These are phyloP conservation scores for Scortum barcoo DNA, from an alignment of 2,113 vertebrate genomes.

Conservation along the genomic window DNA sequence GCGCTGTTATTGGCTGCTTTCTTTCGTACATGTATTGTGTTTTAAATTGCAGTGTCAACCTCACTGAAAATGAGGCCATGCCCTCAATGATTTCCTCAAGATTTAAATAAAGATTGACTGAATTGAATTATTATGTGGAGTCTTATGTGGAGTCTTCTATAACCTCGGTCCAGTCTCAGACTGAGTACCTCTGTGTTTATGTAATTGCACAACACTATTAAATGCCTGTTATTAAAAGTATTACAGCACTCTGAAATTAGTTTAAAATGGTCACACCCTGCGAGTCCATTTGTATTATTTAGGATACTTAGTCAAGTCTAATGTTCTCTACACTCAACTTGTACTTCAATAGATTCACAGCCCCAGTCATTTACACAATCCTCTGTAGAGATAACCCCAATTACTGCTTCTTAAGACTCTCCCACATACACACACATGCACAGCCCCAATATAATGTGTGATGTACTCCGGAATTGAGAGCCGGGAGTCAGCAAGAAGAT, in stretches of 20 bases:
- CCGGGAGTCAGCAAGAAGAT: conserved; percentile 28
- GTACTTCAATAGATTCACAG: conserved; percentile 59
- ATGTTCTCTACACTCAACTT: conserved; percentile 48
- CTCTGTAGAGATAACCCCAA: conserved; percentile 75
- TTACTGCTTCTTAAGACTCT: conserved; percentile 58
- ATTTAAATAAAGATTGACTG: too few relatives aligned
- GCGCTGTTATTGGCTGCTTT: too few relatives aligned
- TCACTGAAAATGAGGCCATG: too few relatives aligned
- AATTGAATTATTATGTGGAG: too few relatives aligned
- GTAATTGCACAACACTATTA: conserved; percentile 20
- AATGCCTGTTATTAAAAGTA: conserved; percentile 50
- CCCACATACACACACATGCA: conserved; percentile 2
- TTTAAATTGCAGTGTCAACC: too few relatives aligned
- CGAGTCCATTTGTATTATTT: conserved; percentile 61
- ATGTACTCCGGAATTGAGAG: conserved; percentile 36
- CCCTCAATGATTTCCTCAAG: too few relatives aligned
- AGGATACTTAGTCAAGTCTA: conserved; percentile 54
- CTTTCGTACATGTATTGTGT: too few relatives aligned
- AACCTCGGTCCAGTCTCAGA: not conserved
- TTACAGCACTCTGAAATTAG: conserved; percentile 38
- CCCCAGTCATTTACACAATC: conserved; percentile 61
- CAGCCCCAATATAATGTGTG: conserved; percentile 36
- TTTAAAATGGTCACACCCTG: conserved; percentile 44
- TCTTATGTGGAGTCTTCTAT: not conserved
- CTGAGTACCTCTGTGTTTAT: conserved; percentile 1